Base-by-base conservation (phyloP, 2,888 invertebrate genomes). In the Euzetes globulus region DNA sequence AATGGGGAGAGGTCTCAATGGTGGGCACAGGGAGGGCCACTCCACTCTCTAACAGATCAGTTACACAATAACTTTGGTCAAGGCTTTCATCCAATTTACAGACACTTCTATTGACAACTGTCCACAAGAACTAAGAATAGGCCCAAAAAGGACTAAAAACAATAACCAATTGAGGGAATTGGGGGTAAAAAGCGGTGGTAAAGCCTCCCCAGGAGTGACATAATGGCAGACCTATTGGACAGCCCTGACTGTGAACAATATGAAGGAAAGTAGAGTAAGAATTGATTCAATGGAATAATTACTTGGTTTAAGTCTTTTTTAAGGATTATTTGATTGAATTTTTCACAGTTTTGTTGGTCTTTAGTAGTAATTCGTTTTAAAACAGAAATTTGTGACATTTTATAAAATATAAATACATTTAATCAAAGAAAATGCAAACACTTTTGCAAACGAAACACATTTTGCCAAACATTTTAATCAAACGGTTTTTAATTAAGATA, bases 321-420 rank as follows among this genome's bases (percentile, higher is more conserved):
- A 19, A 65, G 65, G 6, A 65, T 29, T 19, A 65, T 65, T 37
- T 65, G 37, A 37, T 41, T 65, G 22, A 65, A 65, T 41, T 37
- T 37, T 17, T 29, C 29, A 17, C 15, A 58, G 17, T 37, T 37
- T 19, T 65, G 65, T 19, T 65, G 37, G 33, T 65, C 65, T 65
- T 65, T 65, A 65, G 65, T 37, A n/a, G 41, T 65, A 41, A 65
- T 41, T 29, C 65, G 65, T 65, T 37, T 65, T 41, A 65, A 65
- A 19, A 22, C 65, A 65, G 37, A 65, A 29, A 65, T 65, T 65
- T 65, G 37, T 65, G 58, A 58, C 58, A 58, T 58, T 58, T 58
- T 58, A 15, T 58, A 9, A 2, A 29, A 13, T 29, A 58, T 29
- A 55, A 11, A 22, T 55, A 9, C 55, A 55, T 55, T 55, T 55